Evolutionary conservation across 2,888 invertebrate genomes (phyloP).

Genomic region (Drosophila gaucha): DNA sequence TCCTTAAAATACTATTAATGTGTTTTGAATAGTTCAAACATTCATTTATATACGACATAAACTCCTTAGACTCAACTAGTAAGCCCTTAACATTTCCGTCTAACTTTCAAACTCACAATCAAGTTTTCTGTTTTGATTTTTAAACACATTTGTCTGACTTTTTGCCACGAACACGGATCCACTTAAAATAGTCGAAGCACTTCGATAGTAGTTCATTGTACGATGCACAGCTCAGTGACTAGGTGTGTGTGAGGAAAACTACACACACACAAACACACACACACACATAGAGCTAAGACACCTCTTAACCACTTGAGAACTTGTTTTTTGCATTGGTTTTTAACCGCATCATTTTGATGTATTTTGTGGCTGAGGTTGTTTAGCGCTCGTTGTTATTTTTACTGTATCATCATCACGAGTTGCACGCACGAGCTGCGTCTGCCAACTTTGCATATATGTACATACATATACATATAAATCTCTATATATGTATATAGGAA

Average conservation of each 20-base stretch:
- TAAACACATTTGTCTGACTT: conserved; percentile 64
- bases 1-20: no score
- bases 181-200: conserved; percentile 62
- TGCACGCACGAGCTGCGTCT: conserved; percentile 78
- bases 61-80: not conserved
- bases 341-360: conserved; percentile 81
- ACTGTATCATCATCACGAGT: conserved; percentile 70
- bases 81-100: conserved; percentile 4
- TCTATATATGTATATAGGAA: not conserved
- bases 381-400: conserved; percentile 53
- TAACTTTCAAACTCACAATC: conserved; percentile 18
- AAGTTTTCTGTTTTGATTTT: conserved; percentile 48
- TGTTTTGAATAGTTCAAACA: no score
- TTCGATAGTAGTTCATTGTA: conserved; percentile 75
- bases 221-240: conserved; percentile 27
- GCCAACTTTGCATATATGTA: conserved; percentile 53
- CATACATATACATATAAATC: not conserved
- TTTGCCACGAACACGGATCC: conserved; percentile 38
- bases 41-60: not conserved
- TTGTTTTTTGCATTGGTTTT: conserved; percentile 74
- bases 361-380: conserved; percentile 78
- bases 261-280: not conserved
- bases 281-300: conserved; percentile 38
- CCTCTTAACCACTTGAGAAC: conserved; percentile 55
- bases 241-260: not conserved